Percentiles rank a stretch among this genome's conserved stretches.
These are phyloP conservation scores for Drosophila monieri DNA, from an alignment of 2,888 invertebrate species.

Conservation along the genomic window DNA sequence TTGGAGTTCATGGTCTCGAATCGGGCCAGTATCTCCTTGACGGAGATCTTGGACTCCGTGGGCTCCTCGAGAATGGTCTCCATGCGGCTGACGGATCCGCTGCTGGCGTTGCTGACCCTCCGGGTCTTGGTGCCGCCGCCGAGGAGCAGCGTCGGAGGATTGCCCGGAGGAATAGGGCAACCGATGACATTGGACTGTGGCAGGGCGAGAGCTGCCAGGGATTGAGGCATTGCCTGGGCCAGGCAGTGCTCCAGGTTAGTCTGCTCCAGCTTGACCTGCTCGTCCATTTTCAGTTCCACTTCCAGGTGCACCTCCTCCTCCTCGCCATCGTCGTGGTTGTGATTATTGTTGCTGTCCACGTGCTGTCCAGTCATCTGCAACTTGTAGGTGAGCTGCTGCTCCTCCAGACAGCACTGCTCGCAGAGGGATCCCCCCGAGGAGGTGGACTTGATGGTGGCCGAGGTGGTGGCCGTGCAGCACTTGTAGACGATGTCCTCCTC, in stretches of 20 bases:
- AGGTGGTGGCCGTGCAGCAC: constrained; percentile 55
- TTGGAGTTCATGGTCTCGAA: constrained; percentile 88
- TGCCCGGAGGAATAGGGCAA: background rate
- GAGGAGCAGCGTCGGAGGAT: background rate
- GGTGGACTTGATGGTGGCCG: constrained; percentile 28
- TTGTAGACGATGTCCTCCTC: constrained; percentile 79
- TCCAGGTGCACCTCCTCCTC: background rate
- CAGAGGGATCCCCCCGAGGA: constrained; percentile 47
- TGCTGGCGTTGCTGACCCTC: constrained; percentile 83
- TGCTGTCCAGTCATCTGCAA: constrained; percentile 62
- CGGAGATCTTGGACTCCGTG: constrained; percentile 91
- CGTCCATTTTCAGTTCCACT: background rate
- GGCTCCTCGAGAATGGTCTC: constrained; percentile 92
- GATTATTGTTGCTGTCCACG: constrained; percentile 50
- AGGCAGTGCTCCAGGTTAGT: background rate
- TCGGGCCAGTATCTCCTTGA: constrained; percentile 91
- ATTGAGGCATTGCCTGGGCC: background rate
- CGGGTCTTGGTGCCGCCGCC: constrained; percentile 69
- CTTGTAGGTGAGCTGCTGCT: constrained; percentile 65
- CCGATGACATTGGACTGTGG: background rate
- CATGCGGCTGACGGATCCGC: constrained; percentile 88
- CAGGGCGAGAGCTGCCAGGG: background rate
- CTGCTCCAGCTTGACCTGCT: background rate
- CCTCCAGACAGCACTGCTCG: constrained; percentile 66
- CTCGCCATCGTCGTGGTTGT: constrained; percentile 33